phyloP scores from a whole-genome alignment of 2,797 vertebrate genomes.

The Trachops cirrhosus region DNA sequence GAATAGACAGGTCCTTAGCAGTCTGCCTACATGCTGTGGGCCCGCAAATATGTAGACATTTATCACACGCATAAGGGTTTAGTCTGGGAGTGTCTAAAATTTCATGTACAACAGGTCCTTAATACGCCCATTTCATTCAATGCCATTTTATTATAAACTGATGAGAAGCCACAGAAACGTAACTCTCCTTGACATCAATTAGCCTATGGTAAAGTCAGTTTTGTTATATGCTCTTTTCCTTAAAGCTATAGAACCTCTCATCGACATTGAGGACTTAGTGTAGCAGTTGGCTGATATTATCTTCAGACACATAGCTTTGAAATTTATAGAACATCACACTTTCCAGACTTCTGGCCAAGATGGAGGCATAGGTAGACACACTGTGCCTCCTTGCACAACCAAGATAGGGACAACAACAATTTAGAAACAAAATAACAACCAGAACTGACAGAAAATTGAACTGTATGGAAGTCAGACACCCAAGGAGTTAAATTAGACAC shows the following conservation, averaged over 20 bases:
- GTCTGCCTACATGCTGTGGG: not conserved
- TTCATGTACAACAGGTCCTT: not conserved
- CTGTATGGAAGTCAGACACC: too few relatives aligned
- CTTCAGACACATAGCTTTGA: not conserved
- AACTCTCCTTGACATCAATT: not conserved
- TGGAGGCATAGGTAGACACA: too few relatives aligned
- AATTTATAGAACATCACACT: not conserved
- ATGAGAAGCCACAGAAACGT: not conserved
- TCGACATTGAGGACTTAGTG: not conserved
- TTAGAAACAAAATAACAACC: too few relatives aligned
- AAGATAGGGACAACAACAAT: too few relatives aligned
- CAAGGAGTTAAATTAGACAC: too few relatives aligned
- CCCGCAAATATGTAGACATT: not conserved
- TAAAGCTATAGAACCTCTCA: not conserved
- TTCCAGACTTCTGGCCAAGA: too few relatives aligned
- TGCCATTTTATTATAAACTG: not conserved
- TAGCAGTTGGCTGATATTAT: not conserved
- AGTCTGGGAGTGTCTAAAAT: not conserved
- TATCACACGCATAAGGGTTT: not conserved
- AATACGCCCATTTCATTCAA: not conserved
- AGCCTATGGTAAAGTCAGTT: not conserved
- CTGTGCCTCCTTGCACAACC: too few relatives aligned
- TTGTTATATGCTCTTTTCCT: not conserved
- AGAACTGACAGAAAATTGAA: too few relatives aligned
- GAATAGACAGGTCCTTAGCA: not conserved